A percentile compares a stretch with the other conserved stretches of the same genome.
phyloP scores from a whole-genome alignment of 2,113 vertebrate genomes.

The Anoplopoma fimbria region DNA sequence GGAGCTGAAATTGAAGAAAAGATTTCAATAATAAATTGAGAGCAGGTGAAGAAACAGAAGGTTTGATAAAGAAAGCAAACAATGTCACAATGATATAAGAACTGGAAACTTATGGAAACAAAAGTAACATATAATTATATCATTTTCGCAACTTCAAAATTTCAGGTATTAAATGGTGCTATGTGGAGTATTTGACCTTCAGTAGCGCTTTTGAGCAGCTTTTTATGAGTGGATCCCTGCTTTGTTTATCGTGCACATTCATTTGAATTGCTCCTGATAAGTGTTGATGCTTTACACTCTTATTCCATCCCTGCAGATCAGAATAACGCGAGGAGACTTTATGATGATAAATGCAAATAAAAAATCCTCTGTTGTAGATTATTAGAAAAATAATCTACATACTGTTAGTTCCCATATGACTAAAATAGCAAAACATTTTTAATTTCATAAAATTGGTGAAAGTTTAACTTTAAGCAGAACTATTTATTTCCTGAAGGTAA shows the following conservation, averaged over 20 bases:
- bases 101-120: not conserved
- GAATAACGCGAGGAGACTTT: too few relatives aligned
- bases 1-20: constrained; percentile 84
- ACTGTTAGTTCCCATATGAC: too few relatives aligned
- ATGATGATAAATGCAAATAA: too few relatives aligned
- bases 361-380: too few relatives aligned
- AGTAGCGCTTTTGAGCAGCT: not conserved
- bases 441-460: too few relatives aligned
- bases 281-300: too few relatives aligned
- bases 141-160: not conserved
- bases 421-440: too few relatives aligned
- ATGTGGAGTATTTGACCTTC: not conserved
- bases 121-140: not conserved
- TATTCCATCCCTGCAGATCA: too few relatives aligned
- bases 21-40: not conserved
- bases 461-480: too few relatives aligned
- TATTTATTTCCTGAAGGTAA: not conserved
- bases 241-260: not conserved
- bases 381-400: too few relatives aligned
- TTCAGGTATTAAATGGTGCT: not conserved
- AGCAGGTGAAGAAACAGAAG: not conserved
- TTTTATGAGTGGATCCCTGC: not conserved
- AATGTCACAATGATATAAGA: not conserved
- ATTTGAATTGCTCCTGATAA: too few relatives aligned
- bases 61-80: not conserved